Evolutionary conservation across 2,113 vertebrate species (phyloP).

Genomic region (Ornithorhynchus anatinus): DNA sequence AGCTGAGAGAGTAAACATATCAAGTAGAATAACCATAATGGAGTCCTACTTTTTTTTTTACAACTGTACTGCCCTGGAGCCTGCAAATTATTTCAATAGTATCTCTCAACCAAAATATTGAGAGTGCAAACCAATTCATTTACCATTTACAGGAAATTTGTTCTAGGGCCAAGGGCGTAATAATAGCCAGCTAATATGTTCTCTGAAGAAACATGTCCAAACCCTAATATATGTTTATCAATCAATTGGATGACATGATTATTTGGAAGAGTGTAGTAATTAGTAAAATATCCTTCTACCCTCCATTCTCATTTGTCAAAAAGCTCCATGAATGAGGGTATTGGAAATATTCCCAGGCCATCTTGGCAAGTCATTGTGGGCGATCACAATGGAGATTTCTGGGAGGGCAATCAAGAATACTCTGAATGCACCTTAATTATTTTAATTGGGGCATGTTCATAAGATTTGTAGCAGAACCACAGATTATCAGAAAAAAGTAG

Average conservation of each 20-base stretch:
- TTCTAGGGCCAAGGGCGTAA: background rate
- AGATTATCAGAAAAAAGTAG: no score
- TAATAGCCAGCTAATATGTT: background rate
- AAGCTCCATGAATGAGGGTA: background rate
- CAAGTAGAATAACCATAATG: no score
- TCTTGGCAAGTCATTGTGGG: background rate
- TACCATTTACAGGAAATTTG: background rate
- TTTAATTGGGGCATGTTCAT: background rate
- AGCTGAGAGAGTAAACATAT: no score
- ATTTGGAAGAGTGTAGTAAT: background rate
- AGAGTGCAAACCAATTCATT: background rate
- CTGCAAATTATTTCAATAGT: slow-evolving; percentile 15
- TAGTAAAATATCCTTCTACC: background rate
- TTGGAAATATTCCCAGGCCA: background rate
- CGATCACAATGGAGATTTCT: background rate
- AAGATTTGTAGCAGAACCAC: no score
- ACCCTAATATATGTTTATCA: background rate
- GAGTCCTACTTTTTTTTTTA: no score
- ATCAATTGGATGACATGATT: slow-evolving; percentile 7
- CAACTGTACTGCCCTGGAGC: background rate
- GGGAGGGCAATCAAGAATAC: slow-evolving; percentile 3
- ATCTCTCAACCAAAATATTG: background rate
- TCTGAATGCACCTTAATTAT: slow-evolving; percentile 12
- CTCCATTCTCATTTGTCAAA: background rate
- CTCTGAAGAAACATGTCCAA: background rate